Evolutionary conservation across 2,113 vertebrate species (phyloP), one percentile per base, ranked within the genome.

Genomic region (Brachirus orientalis): DNA sequence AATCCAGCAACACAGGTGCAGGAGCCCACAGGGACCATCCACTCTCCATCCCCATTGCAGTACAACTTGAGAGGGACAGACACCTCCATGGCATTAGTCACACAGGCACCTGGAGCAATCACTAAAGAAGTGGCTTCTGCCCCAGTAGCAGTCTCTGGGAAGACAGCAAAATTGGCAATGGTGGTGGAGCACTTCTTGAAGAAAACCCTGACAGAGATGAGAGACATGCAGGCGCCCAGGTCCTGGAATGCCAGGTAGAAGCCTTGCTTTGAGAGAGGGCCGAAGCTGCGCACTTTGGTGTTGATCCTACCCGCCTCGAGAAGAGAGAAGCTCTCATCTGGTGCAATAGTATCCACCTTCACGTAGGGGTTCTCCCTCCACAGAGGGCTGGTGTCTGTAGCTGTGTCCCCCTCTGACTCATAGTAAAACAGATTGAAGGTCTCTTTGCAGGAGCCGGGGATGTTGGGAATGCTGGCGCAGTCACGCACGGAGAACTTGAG

Each of bases 391-490:
- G 83, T 94, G 41, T 94, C 94, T 0, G 97, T 96, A 10, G 98
- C 97, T 10, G 93, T 93, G 64, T 99, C 97, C 0, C 94, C 92
- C 44, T 99, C 98, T 0, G 98, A 96, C 86, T 99, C 98, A 0
- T 98, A 98, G 88, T 99, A 99, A 86, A 98, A 99, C 67, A 99
- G 95, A 86, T 99, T 99, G 90, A 99, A 99, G 63, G 98, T 99
- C 89, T 99, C 98, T 88, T 99, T 99, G 92, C 98, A 99, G 84
- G 98, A 99, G 70, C 98, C 98, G 0, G 97, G 96, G 83, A 99
- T 98, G 88, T 98, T 98, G 50, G 98, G 98, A 69, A 99, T 99
- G 89, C 97, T 99, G 72, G 95, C 97, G 43, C 98, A 99, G 92
- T 99, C 98, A 0, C 98, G 93, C 10, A 99, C 98, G 0, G 98